Evolutionary conservation across 2,888 invertebrate species (phyloP).

Genomic region (Epinotia ramella): DNA sequence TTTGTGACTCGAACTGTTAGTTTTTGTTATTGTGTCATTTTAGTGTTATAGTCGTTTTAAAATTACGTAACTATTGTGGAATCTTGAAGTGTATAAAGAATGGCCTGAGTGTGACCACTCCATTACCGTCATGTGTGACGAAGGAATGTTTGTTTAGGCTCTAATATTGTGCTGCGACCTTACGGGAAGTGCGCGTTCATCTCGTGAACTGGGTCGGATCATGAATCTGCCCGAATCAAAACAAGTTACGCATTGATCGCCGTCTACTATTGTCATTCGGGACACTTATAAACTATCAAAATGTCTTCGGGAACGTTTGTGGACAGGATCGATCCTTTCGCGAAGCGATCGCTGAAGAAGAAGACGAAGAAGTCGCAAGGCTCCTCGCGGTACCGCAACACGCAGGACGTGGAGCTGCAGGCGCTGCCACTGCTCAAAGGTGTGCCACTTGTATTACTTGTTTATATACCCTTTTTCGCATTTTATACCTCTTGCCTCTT

Average conservation of each 20-base stretch:
- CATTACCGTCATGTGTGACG: constrained; percentile 85
- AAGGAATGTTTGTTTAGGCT: constrained; percentile 86
- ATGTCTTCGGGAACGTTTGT: constrained; percentile 96
- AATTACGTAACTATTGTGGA: constrained; percentile 86
- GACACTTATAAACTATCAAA: constrained; percentile 82
- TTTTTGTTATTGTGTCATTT: constrained; percentile 82
- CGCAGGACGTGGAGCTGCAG: constrained; percentile 98
- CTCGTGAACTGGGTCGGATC: constrained; percentile 81
- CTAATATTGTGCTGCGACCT: constrained; percentile 81
- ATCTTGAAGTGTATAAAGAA: constrained; percentile 83
- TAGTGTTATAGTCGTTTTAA: constrained; percentile 81
- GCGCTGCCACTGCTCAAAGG: constrained; percentile 99
- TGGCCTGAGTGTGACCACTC: constrained; percentile 85
- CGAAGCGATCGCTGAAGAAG: constrained; percentile 98
- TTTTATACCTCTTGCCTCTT: constrained; percentile 39
- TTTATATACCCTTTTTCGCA: constrained; percentile 34
- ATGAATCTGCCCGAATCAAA: constrained; percentile 82
- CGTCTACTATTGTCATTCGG: constrained; percentile 81
- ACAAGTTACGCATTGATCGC: constrained; percentile 82
- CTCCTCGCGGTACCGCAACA: constrained; percentile 98
- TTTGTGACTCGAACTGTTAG: constrained; percentile 82
- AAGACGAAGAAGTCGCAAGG: constrained; percentile 99
- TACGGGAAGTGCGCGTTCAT: constrained; percentile 81
- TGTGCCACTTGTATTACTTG: constrained; percentile 73
- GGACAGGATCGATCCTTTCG: constrained; percentile 99